Percentiles rank a stretch among this genome's conserved stretches.
These are phyloP conservation scores for Phalacrocorax aristotelis DNA, from an alignment of 2,113 vertebrate genomes.

Conservation along the genomic window DNA sequence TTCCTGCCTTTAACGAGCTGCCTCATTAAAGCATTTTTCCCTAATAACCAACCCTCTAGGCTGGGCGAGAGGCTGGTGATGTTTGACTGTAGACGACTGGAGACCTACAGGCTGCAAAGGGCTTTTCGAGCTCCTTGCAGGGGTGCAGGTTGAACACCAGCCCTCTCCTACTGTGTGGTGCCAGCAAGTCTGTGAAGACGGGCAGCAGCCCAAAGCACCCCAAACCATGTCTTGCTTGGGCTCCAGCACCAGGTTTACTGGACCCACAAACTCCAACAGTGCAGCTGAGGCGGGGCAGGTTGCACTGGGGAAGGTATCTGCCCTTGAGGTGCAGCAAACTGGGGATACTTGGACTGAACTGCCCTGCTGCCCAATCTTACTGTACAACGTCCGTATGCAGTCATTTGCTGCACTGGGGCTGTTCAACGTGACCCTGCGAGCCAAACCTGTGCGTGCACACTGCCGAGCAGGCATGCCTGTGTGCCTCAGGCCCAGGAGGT, in stretches of 20 bases:
- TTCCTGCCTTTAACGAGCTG: slow-evolving; percentile 51
- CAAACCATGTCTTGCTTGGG: neutral
- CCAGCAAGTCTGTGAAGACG: neutral
- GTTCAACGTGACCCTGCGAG: accelerated
- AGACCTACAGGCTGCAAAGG: neutral
- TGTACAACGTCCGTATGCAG: neutral
- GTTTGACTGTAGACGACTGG: neutral
- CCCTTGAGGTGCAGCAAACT: neutral
- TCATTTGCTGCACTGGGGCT: neutral
- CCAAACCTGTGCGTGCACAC: neutral
- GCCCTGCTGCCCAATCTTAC: neutral
- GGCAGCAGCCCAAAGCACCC: neutral
- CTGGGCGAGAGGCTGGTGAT: neutral
- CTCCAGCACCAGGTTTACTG: neutral
- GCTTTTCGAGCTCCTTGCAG: neutral
- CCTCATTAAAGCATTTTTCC: slow-evolving; percentile 53
- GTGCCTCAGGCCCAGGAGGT: neutral
- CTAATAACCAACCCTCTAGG: neutral
- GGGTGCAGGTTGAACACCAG: neutral
- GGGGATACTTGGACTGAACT: neutral
- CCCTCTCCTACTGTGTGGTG: neutral
- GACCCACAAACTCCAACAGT: neutral
- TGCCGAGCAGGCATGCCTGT: neutral
- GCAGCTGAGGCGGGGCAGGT: neutral
- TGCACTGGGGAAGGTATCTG: neutral